Conservation (phyloP, 23 tunicate species). For the Clavelina lepadiformis region DNA sequence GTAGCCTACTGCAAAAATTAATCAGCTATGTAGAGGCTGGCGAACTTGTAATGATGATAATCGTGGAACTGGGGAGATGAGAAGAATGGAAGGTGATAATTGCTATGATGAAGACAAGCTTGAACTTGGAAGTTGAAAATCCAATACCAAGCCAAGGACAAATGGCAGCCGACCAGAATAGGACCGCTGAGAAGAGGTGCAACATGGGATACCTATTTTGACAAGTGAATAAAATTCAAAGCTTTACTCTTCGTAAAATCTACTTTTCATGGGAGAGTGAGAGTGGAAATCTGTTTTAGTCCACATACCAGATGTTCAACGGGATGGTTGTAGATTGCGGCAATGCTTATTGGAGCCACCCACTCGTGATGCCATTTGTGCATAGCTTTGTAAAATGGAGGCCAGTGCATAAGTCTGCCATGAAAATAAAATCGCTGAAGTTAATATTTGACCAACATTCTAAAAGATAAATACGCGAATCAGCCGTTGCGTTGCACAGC, state of each 20-base stretch:
- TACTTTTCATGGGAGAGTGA: too few relatives aligned
- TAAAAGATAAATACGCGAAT: too few relatives aligned
- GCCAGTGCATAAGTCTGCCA: slow-evolving; percentile 54
- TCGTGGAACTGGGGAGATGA: slow-evolving; percentile 79
- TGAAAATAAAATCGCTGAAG: too few relatives aligned
- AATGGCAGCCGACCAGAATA: slow-evolving; percentile 55
- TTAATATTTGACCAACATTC: too few relatives aligned
- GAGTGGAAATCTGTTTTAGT: too few relatives aligned
- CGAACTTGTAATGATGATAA: slow-evolving; percentile 86
- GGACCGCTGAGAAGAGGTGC: slow-evolving; percentile 54
- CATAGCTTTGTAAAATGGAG: slow-evolving; percentile 40
- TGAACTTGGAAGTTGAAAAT: slow-evolving; percentile 31
- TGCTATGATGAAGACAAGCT: slow-evolving; percentile 64
- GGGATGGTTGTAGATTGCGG: slow-evolving; percentile 67
- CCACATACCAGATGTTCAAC: slow-evolving; percentile 61
- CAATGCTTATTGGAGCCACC: slow-evolving; percentile 78
- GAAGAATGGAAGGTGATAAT: slow-evolving; percentile 65
- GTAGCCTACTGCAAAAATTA: too few relatives aligned
- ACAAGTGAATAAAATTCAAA: too few relatives aligned
- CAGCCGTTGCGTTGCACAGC: too few relatives aligned
- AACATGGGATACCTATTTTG: slow-evolving; percentile 57
- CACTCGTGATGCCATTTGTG: slow-evolving; percentile 79
- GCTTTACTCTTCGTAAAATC: too few relatives aligned
- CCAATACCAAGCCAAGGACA: slow-evolving; percentile 57
- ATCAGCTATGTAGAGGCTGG: too few relatives aligned